phyloP scores from a whole-genome alignment of 2,797 vertebrate species.

The Xerus rutilus region DNA sequence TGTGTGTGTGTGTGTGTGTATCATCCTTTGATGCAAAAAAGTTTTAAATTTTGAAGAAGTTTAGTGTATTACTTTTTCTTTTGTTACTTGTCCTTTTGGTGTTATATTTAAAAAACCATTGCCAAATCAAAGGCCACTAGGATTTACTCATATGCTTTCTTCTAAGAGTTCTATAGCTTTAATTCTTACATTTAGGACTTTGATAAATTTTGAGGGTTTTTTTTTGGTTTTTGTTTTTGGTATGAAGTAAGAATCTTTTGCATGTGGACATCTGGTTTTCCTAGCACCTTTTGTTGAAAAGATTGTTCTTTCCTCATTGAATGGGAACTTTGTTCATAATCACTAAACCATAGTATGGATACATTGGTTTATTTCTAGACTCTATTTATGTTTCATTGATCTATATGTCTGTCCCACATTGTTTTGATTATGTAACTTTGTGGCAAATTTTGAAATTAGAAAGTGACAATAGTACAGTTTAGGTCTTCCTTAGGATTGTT shows the following conservation, averaged over 20 bases:
- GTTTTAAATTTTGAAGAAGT: slow-evolving; percentile 49
- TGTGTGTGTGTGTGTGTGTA: too few relatives aligned
- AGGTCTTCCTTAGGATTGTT: slow-evolving; percentile 17
- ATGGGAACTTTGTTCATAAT: slow-evolving; percentile 5
- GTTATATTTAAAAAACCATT: not conserved
- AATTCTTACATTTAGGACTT: not conserved
- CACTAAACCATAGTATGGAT: not conserved
- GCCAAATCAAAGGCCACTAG: not conserved
- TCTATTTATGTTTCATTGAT: not conserved
- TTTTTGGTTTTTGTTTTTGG: not conserved
- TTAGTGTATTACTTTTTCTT: slow-evolving; percentile 13
- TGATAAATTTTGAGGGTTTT: not conserved
- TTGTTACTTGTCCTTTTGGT: not conserved
- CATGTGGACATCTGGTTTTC: slow-evolving; percentile 9
- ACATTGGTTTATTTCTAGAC: slow-evolving; percentile 24
- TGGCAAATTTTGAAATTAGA: slow-evolving; percentile 21
- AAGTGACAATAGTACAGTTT: slow-evolving; percentile 18
- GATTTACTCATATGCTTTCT: not conserved
- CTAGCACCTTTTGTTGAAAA: not conserved
- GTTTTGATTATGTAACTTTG: slow-evolving; percentile 31
- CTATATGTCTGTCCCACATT: not conserved
- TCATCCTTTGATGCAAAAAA: not conserved
- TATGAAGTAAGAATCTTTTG: slow-evolving; percentile 24
- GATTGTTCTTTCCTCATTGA: not conserved
- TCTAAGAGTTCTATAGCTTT: not conserved